phyloP scores from a whole-genome alignment of 2,888 invertebrate genomes.

The Operophtera brumata region DNA sequence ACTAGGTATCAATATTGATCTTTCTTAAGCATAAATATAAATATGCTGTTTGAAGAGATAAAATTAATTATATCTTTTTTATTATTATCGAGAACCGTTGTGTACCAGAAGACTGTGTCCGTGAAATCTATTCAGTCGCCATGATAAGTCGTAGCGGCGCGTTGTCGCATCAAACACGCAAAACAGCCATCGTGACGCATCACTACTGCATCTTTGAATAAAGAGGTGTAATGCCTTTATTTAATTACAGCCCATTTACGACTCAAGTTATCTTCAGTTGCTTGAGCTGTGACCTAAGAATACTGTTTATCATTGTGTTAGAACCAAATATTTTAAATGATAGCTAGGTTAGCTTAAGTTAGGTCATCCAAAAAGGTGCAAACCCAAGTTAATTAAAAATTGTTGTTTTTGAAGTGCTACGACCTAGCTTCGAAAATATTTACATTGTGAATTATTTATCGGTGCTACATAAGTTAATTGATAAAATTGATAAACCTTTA shows the following conservation, averaged over 20 bases:
- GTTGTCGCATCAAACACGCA: conserved; percentile 42
- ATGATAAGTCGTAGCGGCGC: conserved; percentile 17
- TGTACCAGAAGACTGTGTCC: conserved; percentile 5
- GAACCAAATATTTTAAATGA: not conserved
- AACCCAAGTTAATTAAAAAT: not conserved
- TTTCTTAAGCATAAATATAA: not conserved
- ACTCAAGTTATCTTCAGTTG: conserved; percentile 28
- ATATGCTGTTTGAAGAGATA: not conserved
- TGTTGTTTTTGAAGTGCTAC: not conserved
- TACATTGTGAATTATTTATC: not conserved
- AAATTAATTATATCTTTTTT: not conserved
- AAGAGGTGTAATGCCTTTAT: conserved; percentile 54
- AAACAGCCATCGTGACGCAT: conserved; percentile 47
- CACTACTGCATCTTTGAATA: conserved; percentile 39
- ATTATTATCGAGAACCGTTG: conserved; percentile 5
- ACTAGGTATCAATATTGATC: not conserved
- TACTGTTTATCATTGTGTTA: conserved; percentile 8
- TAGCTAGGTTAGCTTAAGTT: not conserved
- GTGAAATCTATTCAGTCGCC: conserved; percentile 8
- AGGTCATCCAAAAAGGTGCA: not conserved
- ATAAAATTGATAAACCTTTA: not conserved
- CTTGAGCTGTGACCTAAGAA: conserved; percentile 12
- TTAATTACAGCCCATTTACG: conserved; percentile 48
- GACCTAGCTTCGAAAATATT: not conserved
- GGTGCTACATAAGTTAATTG: not conserved